A percentile compares a stretch with the other conserved stretches of the same genome.
Evolutionary conservation across 2,888 invertebrate genomes (phyloP).

Genomic region (Brenthis daphne): DNA sequence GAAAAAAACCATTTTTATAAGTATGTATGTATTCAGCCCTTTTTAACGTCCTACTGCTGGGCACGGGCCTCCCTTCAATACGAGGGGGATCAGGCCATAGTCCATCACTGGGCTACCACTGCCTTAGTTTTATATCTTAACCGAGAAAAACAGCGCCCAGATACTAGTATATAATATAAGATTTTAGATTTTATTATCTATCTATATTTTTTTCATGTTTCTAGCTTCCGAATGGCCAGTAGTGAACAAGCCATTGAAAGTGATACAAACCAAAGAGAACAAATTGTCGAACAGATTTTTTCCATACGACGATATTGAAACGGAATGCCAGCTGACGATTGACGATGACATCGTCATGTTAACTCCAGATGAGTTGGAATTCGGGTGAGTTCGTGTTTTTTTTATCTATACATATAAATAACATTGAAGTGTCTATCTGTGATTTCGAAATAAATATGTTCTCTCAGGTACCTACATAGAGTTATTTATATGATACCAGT

Average conservation of each 20-base stretch:
- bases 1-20: background rate
- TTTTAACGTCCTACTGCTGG: too few species aligned
- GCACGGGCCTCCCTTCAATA: too few species aligned
- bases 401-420: background rate
- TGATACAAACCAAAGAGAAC: conserved; percentile 94
- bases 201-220: conserved; percentile 48
- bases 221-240: conserved; percentile 94
- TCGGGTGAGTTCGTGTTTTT: conserved; percentile 85
- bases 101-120: too few species aligned
- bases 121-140: background rate
- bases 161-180: background rate
- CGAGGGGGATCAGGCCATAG: too few species aligned
- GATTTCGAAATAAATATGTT: background rate
- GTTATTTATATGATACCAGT: background rate
- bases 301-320: conserved; percentile 97
- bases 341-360: conserved; percentile 98
- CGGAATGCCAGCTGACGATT: conserved; percentile 96
- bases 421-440: background rate
- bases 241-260: conserved; percentile 93
- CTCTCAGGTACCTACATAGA: too few species aligned
- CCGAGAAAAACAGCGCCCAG: background rate
- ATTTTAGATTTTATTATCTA: background rate
- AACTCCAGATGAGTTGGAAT: conserved; percentile 97
- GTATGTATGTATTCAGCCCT: too few species aligned
- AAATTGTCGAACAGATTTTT: conserved; percentile 97